A percentile compares a stretch with the other conserved stretches of the same genome.
Evolutionary conservation across 2,888 invertebrate genomes (phyloP).

Genomic region (Allacma fusca): DNA sequence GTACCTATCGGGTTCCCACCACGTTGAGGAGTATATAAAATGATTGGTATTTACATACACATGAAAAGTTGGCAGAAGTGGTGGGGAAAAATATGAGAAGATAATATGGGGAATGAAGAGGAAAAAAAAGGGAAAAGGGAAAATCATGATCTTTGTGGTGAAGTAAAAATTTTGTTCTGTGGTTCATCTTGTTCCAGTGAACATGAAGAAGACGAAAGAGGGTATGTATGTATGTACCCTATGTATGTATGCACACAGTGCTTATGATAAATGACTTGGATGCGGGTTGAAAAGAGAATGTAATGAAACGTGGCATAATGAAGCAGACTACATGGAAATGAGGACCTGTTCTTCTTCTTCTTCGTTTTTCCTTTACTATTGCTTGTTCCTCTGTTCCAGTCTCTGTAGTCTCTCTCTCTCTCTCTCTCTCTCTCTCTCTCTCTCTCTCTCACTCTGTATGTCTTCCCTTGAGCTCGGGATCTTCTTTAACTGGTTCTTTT

Average conservation of each 20-base stretch:
- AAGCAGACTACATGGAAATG: conserved; percentile 12
- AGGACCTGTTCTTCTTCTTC: conserved; percentile 23
- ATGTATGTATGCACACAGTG: too few species aligned
- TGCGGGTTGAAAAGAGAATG: conserved; percentile 13
- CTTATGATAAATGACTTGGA: background rate
- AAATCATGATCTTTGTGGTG: conserved; percentile 16
- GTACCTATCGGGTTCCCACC: too few species aligned
- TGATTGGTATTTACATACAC: too few species aligned
- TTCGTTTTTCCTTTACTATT: background rate
- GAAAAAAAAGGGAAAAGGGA: background rate
- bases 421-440: background rate
- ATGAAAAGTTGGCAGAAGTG: conserved; percentile 6
- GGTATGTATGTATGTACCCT: background rate
- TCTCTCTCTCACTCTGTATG: too few species aligned
- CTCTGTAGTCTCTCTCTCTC: background rate
- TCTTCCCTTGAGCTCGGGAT: background rate
- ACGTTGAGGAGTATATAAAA: too few species aligned
- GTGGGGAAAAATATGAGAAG: conserved; percentile 1
- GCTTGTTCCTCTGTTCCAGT: background rate
- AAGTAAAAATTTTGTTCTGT: conserved; percentile 16
- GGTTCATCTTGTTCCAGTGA: background rate
- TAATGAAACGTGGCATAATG: conserved; percentile 16
- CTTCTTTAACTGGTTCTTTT: background rate
- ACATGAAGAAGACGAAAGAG: background rate
- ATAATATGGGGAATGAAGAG: conserved; percentile 16